These are phyloP conservation scores for Mellilla xanthometata DNA, from an alignment of 2,888 invertebrate species.

Conservation along the genomic window DNA sequence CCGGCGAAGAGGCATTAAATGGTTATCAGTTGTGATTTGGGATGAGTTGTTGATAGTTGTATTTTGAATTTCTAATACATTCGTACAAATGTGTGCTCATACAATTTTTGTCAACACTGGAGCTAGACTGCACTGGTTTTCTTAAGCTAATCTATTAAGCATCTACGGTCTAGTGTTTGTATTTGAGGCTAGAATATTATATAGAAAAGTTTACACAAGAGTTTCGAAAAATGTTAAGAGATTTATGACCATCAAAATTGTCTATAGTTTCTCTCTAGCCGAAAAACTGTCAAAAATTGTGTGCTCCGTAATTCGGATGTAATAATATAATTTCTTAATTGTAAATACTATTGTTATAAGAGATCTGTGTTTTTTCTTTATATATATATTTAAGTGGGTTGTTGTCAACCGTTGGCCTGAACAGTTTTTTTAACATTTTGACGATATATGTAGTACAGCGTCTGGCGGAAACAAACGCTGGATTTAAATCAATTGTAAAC, in stretches of 20 bases:
- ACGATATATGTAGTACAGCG: conserved; percentile 45
- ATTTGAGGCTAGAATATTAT: no score
- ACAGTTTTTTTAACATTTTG: conserved; percentile 48
- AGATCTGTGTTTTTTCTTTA: conserved; percentile 65
- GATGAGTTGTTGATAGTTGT: conserved; percentile 23
- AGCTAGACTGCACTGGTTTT: neutral
- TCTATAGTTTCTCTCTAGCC: no score
- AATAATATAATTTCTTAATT: conserved; percentile 49
- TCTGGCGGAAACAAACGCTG: conserved; percentile 51
- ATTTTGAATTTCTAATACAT: conserved; percentile 24
- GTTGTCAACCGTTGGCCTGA: conserved; percentile 42
- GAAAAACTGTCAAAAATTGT: conserved; percentile 1
- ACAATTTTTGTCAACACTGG: conserved; percentile 1
- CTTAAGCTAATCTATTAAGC: no score
- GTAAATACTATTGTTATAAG: conserved; percentile 66
- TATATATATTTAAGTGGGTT: conserved; percentile 49
- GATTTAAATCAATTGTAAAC: conserved; percentile 10
- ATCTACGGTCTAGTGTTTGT: no score
- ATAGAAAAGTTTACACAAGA: no score
- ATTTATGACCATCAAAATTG: no score
- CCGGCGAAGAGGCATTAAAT: conserved; percentile 8
- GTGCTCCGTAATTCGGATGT: conserved; percentile 24
- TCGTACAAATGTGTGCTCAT: conserved; percentile 15
- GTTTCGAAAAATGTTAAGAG: no score
- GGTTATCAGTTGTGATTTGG: conserved; percentile 18